phyloP scores from a whole-genome alignment of 2,113 vertebrate genomes.

The Spheniscus mendiculus region DNA sequence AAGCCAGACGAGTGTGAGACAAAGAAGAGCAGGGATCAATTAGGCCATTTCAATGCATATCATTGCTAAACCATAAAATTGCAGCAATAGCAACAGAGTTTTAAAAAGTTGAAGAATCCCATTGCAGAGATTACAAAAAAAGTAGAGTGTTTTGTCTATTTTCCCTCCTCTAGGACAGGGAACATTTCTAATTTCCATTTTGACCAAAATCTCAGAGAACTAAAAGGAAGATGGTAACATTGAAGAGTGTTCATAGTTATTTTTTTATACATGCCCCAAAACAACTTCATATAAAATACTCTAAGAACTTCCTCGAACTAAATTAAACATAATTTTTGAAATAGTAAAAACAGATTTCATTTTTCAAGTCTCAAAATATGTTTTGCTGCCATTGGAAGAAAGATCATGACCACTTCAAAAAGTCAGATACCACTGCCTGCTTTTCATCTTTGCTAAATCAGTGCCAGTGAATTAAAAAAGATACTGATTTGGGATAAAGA shows the following conservation, averaged over 20 bases:
- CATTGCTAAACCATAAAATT: background rate
- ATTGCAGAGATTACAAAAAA: background rate
- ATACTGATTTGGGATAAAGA: background rate
- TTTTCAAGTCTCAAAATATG: background rate
- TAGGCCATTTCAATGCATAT: background rate
- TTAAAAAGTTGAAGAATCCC: background rate
- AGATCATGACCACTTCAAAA: background rate
- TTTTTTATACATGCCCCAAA: background rate
- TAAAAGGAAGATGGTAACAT: background rate
- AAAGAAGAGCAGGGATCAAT: background rate
- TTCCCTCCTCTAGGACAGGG: background rate
- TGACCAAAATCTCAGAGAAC: background rate
- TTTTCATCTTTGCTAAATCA: background rate
- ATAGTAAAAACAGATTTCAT: background rate
- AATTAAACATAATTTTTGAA: background rate
- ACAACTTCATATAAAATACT: background rate
- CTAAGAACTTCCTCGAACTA: background rate
- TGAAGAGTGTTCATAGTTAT: background rate
- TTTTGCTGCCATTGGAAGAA: background rate
- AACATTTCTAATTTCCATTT: background rate
- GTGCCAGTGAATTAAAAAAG: background rate
- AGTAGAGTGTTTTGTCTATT: background rate
- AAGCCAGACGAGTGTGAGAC: background rate
- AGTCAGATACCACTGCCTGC: background rate
- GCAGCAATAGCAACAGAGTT: background rate